Conservation (phyloP, 2,113 vertebrate genomes). For the Chelonoidis abingdonii region DNA sequence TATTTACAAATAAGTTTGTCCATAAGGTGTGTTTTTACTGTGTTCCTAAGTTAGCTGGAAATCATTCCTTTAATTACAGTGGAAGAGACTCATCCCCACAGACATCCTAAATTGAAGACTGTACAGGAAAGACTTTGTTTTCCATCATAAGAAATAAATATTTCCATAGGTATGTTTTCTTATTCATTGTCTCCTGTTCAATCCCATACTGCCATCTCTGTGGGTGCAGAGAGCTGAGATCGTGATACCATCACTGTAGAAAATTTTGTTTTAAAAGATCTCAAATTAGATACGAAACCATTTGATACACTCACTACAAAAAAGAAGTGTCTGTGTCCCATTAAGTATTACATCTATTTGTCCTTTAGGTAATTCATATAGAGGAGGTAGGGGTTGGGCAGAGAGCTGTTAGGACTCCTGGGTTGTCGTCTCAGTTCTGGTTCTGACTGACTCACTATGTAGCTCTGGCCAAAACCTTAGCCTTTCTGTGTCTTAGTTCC, state of each 20-base stretch:
- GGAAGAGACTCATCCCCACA: conserved; percentile 14
- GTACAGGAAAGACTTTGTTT: neutral
- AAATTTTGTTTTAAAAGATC: neutral
- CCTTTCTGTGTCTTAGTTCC: neutral
- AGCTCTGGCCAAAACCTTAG: conserved; percentile 30
- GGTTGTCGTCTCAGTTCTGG: conserved; percentile 1
- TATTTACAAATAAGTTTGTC: neutral
- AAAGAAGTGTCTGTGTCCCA: neutral
- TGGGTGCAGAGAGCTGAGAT: neutral
- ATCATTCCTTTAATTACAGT: neutral
- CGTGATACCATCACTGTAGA: neutral
- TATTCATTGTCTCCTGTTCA: neutral
- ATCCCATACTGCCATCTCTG: neutral
- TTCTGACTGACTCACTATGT: conserved; percentile 11
- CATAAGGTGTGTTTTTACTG: neutral
- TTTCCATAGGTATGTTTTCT: neutral
- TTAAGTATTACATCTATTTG: neutral
- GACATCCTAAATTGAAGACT: conserved; percentile 1
- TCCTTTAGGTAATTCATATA: neutral
- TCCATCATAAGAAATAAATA: neutral
- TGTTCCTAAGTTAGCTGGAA: neutral
- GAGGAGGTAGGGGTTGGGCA: neutral
- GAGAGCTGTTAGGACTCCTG: neutral
- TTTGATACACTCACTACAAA: neutral
- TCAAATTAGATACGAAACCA: neutral